These are phyloP conservation scores for Ploceus nigricollis DNA, from an alignment of 2,113 vertebrate genomes.

Conservation along the genomic window DNA sequence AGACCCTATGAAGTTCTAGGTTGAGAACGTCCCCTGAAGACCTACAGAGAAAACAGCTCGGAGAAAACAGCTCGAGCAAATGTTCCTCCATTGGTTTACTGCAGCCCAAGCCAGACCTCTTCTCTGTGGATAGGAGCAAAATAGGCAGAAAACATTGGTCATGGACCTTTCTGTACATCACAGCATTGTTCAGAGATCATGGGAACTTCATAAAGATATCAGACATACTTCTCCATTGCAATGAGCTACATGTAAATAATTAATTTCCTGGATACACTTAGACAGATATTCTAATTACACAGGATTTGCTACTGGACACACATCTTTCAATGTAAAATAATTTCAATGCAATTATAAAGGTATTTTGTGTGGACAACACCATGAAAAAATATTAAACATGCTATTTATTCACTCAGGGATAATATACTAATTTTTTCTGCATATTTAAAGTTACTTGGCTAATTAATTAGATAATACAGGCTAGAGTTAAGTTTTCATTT, in stretches of 20 bases:
- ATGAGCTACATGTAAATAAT: conserved; percentile 70
- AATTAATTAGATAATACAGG: conserved; percentile 39
- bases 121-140: conserved; percentile 58
- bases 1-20: neutral
- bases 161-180: conserved; percentile 44
- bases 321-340: conserved; percentile 54
- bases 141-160: conserved; percentile 38
- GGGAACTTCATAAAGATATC: conserved; percentile 61
- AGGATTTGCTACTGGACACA: conserved; percentile 70
- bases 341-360: conserved; percentile 60
- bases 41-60: neutral
- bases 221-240: conserved; percentile 14
- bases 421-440: neutral
- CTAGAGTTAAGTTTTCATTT: conserved; percentile 52
- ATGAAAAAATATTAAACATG: conserved; percentile 48
- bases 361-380: conserved; percentile 52
- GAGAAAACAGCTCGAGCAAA: neutral
- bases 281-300: conserved; percentile 68
- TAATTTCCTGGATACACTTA: conserved; percentile 59
- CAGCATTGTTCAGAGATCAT: conserved; percentile 50
- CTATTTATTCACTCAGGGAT: conserved; percentile 15
- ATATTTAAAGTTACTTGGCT: conserved; percentile 50
- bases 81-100: neutral
- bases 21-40: neutral
- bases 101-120: conserved; percentile 19